A percentile compares a stretch with the other conserved stretches of the same genome.
phyloP scores from a whole-genome alignment of 1,140 invertebrate genomes.

The Diprion similis region DNA sequence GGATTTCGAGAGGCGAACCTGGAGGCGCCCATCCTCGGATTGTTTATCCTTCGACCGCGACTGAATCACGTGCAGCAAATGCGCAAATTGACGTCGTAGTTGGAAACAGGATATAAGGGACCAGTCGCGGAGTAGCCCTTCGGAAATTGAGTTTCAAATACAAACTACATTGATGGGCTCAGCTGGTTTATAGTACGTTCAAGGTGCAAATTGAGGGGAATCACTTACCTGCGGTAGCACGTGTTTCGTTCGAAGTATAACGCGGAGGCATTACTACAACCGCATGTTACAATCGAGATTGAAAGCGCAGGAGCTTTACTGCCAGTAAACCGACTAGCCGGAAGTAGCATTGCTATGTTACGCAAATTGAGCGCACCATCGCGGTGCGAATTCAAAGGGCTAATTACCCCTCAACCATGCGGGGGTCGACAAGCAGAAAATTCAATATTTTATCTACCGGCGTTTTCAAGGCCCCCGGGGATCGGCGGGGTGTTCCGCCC shows the following conservation, averaged over 20 bases:
- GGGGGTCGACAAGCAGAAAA: neutral
- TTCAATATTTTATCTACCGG: neutral
- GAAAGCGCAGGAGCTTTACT: neutral
- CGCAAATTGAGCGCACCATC: neutral
- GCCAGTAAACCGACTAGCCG: neutral
- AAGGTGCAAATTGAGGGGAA: neutral
- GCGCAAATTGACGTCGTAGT: neutral
- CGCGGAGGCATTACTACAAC: neutral
- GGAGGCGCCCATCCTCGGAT: neutral
- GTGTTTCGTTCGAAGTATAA: neutral
- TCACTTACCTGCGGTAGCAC: conserved; percentile 2
- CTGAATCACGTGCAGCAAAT: neutral
- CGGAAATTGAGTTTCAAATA: too few species aligned
- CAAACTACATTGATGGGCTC: neutral
- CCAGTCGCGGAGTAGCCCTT: too few species aligned
- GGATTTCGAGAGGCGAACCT: neutral
- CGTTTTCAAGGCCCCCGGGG: neutral
- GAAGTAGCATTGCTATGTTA: neutral
- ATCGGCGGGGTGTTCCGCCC: neutral
- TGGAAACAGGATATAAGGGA: too few species aligned
- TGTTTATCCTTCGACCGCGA: neutral
- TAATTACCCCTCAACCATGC: neutral
- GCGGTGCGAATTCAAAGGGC: neutral
- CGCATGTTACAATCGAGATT: neutral
- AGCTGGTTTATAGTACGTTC: neutral